These are phyloP conservation scores for Siphamia tubifer DNA, from an alignment of 2,113 vertebrate genomes.

Conservation along the genomic window DNA sequence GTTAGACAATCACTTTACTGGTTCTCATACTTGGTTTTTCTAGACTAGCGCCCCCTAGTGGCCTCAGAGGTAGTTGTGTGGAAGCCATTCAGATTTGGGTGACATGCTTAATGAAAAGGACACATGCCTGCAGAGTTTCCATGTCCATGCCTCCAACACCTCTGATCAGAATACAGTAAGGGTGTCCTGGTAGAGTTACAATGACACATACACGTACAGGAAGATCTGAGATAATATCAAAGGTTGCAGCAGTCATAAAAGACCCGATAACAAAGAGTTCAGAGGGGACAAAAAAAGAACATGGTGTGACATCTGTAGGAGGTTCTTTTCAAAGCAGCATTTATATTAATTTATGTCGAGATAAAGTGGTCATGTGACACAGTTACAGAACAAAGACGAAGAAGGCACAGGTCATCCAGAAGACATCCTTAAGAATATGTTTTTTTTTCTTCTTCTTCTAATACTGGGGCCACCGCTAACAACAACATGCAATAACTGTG, in stretches of 20 bases:
- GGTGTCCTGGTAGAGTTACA: slow-evolving; percentile 11
- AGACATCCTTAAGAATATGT: slow-evolving; percentile 4
- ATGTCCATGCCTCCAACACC: slow-evolving; percentile 37
- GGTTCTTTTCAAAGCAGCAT: slow-evolving; percentile 18
- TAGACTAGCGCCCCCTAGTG: slow-evolving; percentile 69
- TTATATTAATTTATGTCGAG: slow-evolving; percentile 5
- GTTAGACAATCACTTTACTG: slow-evolving; percentile 49
- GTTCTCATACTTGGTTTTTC: slow-evolving; percentile 51
- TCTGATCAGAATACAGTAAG: slow-evolving; percentile 21
- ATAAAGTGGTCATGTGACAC: slow-evolving; percentile 13
- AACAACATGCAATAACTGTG: slow-evolving; percentile 65
- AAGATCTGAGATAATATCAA: slow-evolving; percentile 46
- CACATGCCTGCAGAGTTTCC: slow-evolving; percentile 50
- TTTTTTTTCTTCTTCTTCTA: slow-evolving; percentile 11
- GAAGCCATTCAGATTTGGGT: slow-evolving; percentile 63
- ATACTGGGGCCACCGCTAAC: slow-evolving; percentile 40
- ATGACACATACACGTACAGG: slow-evolving; percentile 32
- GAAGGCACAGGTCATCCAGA: slow-evolving; percentile 66
- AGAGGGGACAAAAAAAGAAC: background rate
- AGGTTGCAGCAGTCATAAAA: slow-evolving; percentile 32
- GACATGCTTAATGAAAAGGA: slow-evolving; percentile 67
- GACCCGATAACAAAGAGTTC: slow-evolving; percentile 3
- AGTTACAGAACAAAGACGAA: slow-evolving; percentile 28
- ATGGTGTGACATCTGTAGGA: slow-evolving; percentile 1
- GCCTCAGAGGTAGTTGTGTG: slow-evolving; percentile 76